Evolutionary conservation across 2,888 invertebrate species (phyloP), one percentile per base, ranked within the genome.

Genomic region (Drosophila emarginata): DNA sequence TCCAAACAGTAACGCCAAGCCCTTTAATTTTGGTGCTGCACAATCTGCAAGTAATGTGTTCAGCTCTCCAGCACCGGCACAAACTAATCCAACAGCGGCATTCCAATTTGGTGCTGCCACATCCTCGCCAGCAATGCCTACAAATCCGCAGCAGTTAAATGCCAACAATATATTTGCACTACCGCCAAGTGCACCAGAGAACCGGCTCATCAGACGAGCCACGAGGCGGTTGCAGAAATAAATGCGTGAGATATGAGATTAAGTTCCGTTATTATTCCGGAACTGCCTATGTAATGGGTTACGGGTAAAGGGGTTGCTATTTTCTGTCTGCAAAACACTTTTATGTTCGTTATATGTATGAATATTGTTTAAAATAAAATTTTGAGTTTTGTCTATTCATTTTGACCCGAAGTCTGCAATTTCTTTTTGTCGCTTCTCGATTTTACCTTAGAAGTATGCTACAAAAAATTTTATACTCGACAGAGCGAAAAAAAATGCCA

Each of bases 191-290:
- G n/a, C n/a, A n/a, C n/a, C 76, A 4, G 77, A 76, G 5, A 72
- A 69, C 40, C 87, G 90, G 3, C 89, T 75, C 11, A 87, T 90
- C 0, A 78, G 90, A 32, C 85, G 86, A 3, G 91, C 90, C 7
- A 89, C 91, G 3, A 72, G 90, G 15, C 90, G 90, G 6, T 72
- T 90, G 23, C 89, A 89, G 50, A 90, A 89, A 62, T 89, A 76
- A 28, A 12, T 14, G 2, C 15, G 23, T 11, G 18, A 50, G 0
- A 9, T 18, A 28, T 11, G 32, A 32, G 14, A n/a, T 18, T 12
- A 2, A 21, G 12, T 36, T 14, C 32, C 32, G 32, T 11, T 21
- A 21, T 54, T 15, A 12, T n/a, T n/a, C n/a, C n/a, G n/a, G 32
- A 18, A 6, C 18, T 32, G 14, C n/a, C 15, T 15, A 18, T 18